Evolutionary conservation across 92 coral and sea anemone genomes (phyloP).

Genomic region (Palythoa grandis): DNA sequence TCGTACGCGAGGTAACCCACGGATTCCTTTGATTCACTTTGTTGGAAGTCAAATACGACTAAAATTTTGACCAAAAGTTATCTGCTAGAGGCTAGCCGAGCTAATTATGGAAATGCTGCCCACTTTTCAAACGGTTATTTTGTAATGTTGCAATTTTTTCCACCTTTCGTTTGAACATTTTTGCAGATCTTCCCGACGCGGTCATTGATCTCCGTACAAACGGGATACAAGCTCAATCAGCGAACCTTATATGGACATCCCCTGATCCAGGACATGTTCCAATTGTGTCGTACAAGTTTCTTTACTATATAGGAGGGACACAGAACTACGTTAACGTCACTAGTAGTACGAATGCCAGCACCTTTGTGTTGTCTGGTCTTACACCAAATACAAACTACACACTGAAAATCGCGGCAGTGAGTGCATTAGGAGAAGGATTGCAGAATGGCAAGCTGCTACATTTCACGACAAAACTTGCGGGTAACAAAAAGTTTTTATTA

Average conservation of each 20-base stretch:
- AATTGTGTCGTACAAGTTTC: background rate
- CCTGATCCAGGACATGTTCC: background rate
- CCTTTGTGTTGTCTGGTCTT: slow-evolving; percentile 1
- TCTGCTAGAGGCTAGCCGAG: too few species aligned
- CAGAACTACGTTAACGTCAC: background rate
- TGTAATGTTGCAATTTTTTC: too few species aligned
- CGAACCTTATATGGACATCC: background rate
- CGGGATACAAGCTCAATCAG: background rate
- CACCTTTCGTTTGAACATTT: background rate
- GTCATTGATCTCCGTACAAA: background rate
- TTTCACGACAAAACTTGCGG: background rate
- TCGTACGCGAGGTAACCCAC: too few species aligned
- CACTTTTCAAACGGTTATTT: too few species aligned
- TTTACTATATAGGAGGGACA: background rate
- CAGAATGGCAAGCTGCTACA: background rate
- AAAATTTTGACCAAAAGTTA: too few species aligned
- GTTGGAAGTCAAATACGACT: too few species aligned
- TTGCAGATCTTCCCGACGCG: background rate
- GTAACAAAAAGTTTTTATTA: too few species aligned
- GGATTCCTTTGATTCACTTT: too few species aligned
- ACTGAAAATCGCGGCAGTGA: background rate
- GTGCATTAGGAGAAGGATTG: slow-evolving; percentile 12
- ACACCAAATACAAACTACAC: background rate
- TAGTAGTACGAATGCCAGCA: background rate
- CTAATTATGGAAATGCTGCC: too few species aligned